Percentiles rank a stretch among this genome's conserved stretches.
Evolutionary conservation across 2,113 vertebrate species (phyloP).

Genomic region (Scortum barcoo): DNA sequence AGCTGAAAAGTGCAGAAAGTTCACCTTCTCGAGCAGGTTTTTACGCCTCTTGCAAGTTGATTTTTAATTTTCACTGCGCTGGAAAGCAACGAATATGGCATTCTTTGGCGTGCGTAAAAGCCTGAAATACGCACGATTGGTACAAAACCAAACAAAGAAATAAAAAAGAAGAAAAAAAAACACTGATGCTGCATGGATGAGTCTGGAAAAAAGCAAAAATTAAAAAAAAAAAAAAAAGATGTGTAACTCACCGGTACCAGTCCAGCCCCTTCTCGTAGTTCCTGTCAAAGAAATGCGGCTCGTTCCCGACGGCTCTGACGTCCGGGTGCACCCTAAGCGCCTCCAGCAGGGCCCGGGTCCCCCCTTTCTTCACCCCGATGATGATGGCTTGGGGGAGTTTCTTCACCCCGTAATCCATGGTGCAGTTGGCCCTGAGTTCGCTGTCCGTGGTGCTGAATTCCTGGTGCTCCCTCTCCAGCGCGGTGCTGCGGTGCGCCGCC

Average conservation of each 20-base stretch:
- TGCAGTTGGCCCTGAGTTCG: conserved; percentile 87
- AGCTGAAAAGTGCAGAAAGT: conserved; percentile 3
- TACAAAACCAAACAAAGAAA: no score
- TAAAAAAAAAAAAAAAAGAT: background rate
- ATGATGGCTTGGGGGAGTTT: conserved; percentile 97
- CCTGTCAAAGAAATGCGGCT: conserved; percentile 99
- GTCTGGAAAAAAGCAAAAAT: background rate
- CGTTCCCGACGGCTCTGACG: conserved; percentile 95
- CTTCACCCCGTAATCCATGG: conserved; percentile 95
- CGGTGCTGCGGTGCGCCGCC: conserved; percentile 75
- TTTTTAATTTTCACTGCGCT: background rate
- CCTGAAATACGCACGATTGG: background rate
- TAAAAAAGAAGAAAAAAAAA: background rate
- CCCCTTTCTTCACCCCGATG: conserved; percentile 98
- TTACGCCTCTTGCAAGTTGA: background rate
- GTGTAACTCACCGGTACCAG: conserved; percentile 94
- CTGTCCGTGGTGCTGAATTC: conserved; percentile 92
- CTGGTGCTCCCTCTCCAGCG: conserved; percentile 85
- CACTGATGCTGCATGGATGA: background rate
- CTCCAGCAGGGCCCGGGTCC: conserved; percentile 95
- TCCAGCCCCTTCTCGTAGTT: conserved; percentile 97
- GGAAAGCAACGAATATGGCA: background rate
- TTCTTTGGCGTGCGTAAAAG: background rate
- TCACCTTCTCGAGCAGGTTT: background rate
- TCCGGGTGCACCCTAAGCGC: conserved; percentile 95